Conservation (phyloP, 1,140 invertebrate genomes). For the Lepidurus arcticus region DNA sequence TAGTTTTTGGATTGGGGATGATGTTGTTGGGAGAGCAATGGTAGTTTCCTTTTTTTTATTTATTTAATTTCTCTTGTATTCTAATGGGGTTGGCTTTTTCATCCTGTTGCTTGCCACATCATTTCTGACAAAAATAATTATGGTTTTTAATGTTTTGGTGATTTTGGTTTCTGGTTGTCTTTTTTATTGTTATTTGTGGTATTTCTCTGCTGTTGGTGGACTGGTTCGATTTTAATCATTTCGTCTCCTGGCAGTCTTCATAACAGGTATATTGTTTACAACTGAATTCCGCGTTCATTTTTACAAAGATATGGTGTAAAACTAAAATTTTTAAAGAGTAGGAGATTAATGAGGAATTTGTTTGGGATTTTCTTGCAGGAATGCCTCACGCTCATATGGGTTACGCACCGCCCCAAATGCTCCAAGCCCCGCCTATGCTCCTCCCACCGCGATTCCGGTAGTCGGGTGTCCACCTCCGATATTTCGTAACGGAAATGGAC, state of each 20-base stretch:
- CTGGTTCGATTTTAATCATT: conserved; percentile 1
- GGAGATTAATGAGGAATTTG: not conserved
- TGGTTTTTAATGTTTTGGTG: conserved; percentile 19
- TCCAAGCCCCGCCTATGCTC: conserved; percentile 5
- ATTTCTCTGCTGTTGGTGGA: conserved; percentile 21
- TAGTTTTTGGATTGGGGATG: conserved; percentile 1
- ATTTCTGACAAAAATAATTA: not conserved
- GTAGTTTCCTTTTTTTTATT: not conserved
- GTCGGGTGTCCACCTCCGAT: not conserved
- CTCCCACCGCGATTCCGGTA: conserved; percentile 11
- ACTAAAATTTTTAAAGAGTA: too few relatives aligned
- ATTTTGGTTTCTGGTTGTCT: conserved; percentile 22
- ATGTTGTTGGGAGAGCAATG: not conserved
- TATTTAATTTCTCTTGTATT: conserved; percentile 11
- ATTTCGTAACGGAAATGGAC: not conserved
- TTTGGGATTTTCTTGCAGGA: not conserved
- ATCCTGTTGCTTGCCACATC: not conserved
- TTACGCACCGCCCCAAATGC: not conserved
- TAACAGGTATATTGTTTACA: not conserved
- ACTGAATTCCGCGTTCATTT: too few relatives aligned
- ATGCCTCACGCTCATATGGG: conserved; percentile 1
- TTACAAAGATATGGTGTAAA: too few relatives aligned
- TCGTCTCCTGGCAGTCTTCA: conserved; percentile 17
- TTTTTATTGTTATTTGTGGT: conserved; percentile 20
- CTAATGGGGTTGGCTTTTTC: conserved; percentile 7